phyloP scores from a whole-genome alignment of 2,113 vertebrate genomes.

The Ursus arctos region DNA sequence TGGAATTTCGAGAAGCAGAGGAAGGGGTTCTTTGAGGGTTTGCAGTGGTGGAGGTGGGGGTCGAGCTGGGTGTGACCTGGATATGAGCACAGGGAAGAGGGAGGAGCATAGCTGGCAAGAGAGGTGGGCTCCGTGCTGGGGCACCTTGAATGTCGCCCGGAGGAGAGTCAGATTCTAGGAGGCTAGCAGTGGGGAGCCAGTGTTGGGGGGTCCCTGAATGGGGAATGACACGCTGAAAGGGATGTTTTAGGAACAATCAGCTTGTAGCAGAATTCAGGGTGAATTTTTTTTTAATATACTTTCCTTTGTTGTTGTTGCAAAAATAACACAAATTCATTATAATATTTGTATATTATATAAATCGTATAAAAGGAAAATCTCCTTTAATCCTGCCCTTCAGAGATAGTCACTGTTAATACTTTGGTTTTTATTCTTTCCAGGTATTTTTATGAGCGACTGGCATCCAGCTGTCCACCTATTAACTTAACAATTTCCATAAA shows the following conservation, averaged over 20 bases:
- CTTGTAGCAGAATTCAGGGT: slow-evolving; percentile 50
- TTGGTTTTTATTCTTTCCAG: slow-evolving; percentile 22
- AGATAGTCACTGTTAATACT: slow-evolving; percentile 37
- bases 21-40: not conserved
- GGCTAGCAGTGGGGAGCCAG: not conserved
- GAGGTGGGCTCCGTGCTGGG: not conserved
- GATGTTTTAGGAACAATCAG: slow-evolving; percentile 1
- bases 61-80: not conserved
- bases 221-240: not conserved
- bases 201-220: not conserved
- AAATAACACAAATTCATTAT: slow-evolving; percentile 36
- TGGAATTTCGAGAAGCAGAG: not conserved
- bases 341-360: not conserved
- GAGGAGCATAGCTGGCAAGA: not conserved
- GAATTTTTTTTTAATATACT: not conserved
- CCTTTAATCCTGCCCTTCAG: not conserved
- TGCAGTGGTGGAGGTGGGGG: not conserved
- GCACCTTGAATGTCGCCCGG: not conserved
- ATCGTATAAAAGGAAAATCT: slow-evolving; percentile 28
- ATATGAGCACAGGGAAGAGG: not conserved
- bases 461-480: not conserved
- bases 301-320: not conserved
- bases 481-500: not conserved
- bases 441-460: slow-evolving; percentile 2
- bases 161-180: not conserved